Evolutionary conservation across 2,797 vertebrate genomes (phyloP), one percentile per base, ranked within the genome.

Genomic region (Enteromius afrohamiltoni): DNA sequence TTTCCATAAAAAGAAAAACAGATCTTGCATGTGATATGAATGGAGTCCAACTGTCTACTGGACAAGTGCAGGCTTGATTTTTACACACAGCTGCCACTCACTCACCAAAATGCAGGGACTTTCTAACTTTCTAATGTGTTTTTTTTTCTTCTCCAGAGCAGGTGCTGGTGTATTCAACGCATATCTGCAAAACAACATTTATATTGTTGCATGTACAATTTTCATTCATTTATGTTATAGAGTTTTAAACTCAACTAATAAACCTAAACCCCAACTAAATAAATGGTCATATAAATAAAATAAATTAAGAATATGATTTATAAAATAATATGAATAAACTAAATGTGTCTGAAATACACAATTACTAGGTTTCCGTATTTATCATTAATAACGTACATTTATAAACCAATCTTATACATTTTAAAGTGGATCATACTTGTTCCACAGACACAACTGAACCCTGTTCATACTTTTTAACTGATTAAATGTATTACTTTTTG

Each of bases 21-120:
- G 51, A 75, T 62, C 60, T 47, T 67, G n/a, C 31, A 10, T 45
- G 42, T 13, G 74, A 70, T 70, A 11, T 47, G 80, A 85, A 74
- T 29, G 62, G 69, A 74, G 23, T 42, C 21, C 31, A 84, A 71
- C 64, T 47, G 67, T 76, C 76, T 67, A 17, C 81, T 69, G 34
- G 69, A 90, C 91, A 92, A 88, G 90, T 77, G 60, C 69, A 82
- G 91, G 85, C 90, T 87, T 93, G 91, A 91, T 85, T 85, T 82
- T 75, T 65, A 80, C 53, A 37, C 40, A 49, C 53, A 85, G 79
- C 45, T 76, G 26, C 74, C 49, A 47, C 73, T 77, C 74, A 71
- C n/a, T n/a, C n/a, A n/a, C n/a, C 74, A 70, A 85, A 45, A 78
- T 40, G 21, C 55, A 69, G 70, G 64, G 51, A 68, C 79, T 90